Evolutionary conservation across 2,888 invertebrate species (phyloP), one percentile per base, ranked within the genome.

Genomic region (Auanema sp.): DNA sequence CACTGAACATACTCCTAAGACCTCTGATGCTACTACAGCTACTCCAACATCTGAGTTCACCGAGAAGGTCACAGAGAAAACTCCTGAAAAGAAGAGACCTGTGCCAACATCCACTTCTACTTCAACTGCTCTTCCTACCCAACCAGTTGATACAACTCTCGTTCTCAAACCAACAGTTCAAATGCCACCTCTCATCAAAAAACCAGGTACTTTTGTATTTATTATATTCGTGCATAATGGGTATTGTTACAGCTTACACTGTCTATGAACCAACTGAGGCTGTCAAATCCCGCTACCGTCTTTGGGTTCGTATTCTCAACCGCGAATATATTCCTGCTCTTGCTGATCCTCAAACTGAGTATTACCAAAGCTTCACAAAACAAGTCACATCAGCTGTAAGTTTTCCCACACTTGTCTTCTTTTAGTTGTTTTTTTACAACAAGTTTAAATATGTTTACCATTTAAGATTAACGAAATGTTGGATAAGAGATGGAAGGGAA

Each of bases 291-390:
- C 66, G 70, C 16, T 75, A 73, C 59, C 69, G 71, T 1, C 69
- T 75, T 23, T 65, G 71, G 11, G 71, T 77, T 12, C 61, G 78
- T 14, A 75, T 78, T 47, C 70, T 75, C 63, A 78, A 78, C 65
- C 53, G 71, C 16, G 76, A 78, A 41, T 78, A 64, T 65, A 60
- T 62, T 18, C 66, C 69, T 10, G 75, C 68, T n/a, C 67, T 78
- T 41, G 52, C 59, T 18, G 71, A 75, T 56, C 66, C 70, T 14
- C 66, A 76, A 55, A 65, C 73, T 2, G 75, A 72, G 25, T 68
- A 68, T 60, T 75, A 76, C 60, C 71, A 75, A 59, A 65, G 66
- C 25, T 71, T 78, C 67, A 75, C 76, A 14, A 75, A 75, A 42
- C 69, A 78, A 25, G 75, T 78, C 58, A 68, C 68, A 41, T n/a